phyloP scores from a whole-genome alignment of 2,113 vertebrate genomes.

The Camarhynchus parvulus region DNA sequence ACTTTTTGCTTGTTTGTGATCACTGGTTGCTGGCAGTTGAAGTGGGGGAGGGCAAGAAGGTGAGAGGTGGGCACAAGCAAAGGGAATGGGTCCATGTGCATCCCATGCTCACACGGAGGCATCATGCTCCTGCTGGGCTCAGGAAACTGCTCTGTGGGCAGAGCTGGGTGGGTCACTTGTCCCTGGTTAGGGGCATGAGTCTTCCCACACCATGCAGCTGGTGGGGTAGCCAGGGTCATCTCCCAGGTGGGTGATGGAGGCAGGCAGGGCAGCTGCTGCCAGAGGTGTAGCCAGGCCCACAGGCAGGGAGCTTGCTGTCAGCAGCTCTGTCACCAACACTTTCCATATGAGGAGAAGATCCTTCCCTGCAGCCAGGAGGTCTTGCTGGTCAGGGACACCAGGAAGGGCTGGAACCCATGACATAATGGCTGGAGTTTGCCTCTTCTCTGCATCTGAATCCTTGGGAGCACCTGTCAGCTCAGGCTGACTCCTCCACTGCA shows the following conservation, averaged over 20 bases:
- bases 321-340: neutral
- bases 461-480: rapidly evolving
- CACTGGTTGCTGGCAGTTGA: neutral
- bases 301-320: neutral
- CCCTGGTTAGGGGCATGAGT: neutral
- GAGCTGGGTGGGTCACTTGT: neutral
- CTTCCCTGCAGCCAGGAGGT: neutral
- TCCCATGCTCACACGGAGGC: rapidly evolving
- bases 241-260: neutral
- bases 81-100: neutral
- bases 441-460: neutral
- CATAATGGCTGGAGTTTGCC: neutral
- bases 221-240: neutral
- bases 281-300: neutral
- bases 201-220: rapidly evolving
- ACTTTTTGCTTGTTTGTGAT: neutral
- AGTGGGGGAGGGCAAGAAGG: rapidly evolving
- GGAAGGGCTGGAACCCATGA: neutral
- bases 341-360: neutral
- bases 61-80: rapidly evolving
- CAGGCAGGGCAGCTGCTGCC: neutral
- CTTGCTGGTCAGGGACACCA: rapidly evolving
- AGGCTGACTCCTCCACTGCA: neutral
- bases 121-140: neutral
- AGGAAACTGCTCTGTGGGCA: neutral